Base-by-base conservation (phyloP, 1,140 invertebrate genomes). In the Drosophila albomicans region DNA sequence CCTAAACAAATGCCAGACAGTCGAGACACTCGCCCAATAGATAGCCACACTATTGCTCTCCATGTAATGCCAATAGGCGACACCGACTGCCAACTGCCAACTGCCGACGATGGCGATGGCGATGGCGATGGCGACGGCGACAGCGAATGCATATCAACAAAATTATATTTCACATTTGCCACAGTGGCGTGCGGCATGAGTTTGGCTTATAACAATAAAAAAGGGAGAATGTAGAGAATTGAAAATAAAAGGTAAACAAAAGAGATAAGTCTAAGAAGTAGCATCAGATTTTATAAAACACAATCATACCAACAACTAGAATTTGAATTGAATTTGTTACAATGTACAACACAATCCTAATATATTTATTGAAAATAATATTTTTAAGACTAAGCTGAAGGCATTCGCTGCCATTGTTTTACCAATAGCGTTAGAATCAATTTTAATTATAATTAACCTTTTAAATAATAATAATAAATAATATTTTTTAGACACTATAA, bases 1-100 rank as follows among this genome's bases (percentile, higher is more conserved):
- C 84, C 84, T 75, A 88, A 84, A 84, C 84, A 88, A 80, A 89
- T 70, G 82, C 82, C 82, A 76, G 82, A 43, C 70, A 13, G 73
- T 75, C 73, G 73, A 62, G 69, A 66, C 62, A 68, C 41, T 35
- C 46, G 51, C 13, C 15, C 13, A 49, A 81, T 71, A 71, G 62
- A 78, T 81, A 65, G 74, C 63, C 59, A 52, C 49, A 57, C 16
- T 48, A 38, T 11, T 48, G 5, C 46, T 16, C 46, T 48, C 58
- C 62, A 65, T 85, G 66, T 73, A 77, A 68, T 68, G 58, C 74
- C 73, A 61, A 74, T 54, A 41, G 38, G 1, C 13, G 58, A 46
- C 20, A 5, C 1, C 10, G 32, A 43, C 54, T 63, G 32, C 38
- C 20, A 0, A 25, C 20, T 25, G 20, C 3, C 20, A 0, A 25